phyloP scores from a whole-genome alignment of 37 sponge, comb jelly and placozoan genomes.

The Chondrosia reniformis region DNA sequence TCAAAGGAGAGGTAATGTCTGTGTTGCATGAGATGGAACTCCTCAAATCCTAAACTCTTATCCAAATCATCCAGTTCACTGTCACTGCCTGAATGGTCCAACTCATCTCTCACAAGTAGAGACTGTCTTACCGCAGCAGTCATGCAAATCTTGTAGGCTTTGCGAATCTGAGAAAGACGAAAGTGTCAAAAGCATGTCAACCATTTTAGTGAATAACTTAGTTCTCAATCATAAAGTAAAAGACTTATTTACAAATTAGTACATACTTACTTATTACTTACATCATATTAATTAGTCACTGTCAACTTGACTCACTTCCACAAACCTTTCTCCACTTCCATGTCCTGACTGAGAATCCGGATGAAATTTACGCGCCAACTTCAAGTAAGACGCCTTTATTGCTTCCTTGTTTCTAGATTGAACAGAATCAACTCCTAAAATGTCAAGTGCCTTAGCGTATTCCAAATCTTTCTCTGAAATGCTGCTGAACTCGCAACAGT shows the following conservation, averaged over 20 bases:
- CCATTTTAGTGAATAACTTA: background rate
- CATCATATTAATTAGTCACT: too few species aligned
- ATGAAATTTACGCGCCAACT: constrained; percentile 15
- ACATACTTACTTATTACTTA: too few species aligned
- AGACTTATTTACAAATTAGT: too few species aligned
- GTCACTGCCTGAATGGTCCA: background rate
- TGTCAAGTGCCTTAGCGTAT: too few species aligned
- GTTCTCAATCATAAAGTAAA: too few species aligned
- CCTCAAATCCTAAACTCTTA: background rate
- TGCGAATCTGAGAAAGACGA: background rate
- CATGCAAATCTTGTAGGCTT: background rate
- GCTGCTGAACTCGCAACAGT: too few species aligned
- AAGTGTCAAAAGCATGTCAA: background rate
- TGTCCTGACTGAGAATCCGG: background rate
- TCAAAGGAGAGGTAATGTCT: background rate
- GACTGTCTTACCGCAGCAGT: background rate
- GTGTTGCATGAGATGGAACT: constrained; percentile 1
- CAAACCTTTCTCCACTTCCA: background rate
- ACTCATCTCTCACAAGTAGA: background rate
- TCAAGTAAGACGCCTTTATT: background rate
- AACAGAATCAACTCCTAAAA: too few species aligned
- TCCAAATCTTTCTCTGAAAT: too few species aligned
- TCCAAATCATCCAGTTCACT: constrained; percentile 1
- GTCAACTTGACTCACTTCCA: too few species aligned
- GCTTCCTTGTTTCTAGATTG: constrained; percentile 5